A percentile compares a stretch with the other conserved stretches of the same genome.
These are phyloP conservation scores for Cranoglanis bouderius DNA, from an alignment of 2,113 vertebrate species.

Conservation along the genomic window DNA sequence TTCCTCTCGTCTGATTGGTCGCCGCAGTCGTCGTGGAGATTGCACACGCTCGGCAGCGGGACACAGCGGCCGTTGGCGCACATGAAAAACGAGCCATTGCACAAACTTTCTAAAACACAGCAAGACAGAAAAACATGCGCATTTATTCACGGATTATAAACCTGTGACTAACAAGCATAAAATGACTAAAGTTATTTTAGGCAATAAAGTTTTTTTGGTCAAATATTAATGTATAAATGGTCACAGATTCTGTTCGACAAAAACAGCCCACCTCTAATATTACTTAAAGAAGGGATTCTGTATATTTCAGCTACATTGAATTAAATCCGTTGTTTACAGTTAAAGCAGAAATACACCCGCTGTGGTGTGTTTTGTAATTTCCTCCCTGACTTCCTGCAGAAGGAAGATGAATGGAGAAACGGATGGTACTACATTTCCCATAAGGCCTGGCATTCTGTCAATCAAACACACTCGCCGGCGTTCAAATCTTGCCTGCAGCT, in stretches of 20 bases:
- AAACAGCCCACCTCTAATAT: not conserved
- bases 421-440: slow-evolving; percentile 42
- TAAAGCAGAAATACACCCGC: not conserved
- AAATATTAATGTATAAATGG: not conserved
- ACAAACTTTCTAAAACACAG: slow-evolving; percentile 81
- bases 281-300: not conserved
- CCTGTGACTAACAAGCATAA: not conserved
- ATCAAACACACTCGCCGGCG: not conserved
- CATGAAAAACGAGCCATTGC: slow-evolving; percentile 88
- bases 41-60: slow-evolving; percentile 73
- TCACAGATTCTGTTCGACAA: not conserved
- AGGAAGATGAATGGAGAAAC: not conserved
- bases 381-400: not conserved
- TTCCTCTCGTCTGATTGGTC: slow-evolving; percentile 84
- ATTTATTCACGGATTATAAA: not conserved
- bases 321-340: not conserved
- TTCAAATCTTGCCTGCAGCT: slow-evolving; percentile 73
- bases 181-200: too few species aligned
- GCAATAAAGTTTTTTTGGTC: not conserved
- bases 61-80: slow-evolving; percentile 87
- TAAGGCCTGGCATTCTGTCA: slow-evolving; percentile 15
- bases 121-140: not conserved
- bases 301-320: not conserved
- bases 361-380: not conserved
- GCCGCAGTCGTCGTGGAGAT: slow-evolving; percentile 80